These are phyloP conservation scores for Maccullochella peelii DNA, from an alignment of 2,113 vertebrate genomes.

Conservation along the genomic window DNA sequence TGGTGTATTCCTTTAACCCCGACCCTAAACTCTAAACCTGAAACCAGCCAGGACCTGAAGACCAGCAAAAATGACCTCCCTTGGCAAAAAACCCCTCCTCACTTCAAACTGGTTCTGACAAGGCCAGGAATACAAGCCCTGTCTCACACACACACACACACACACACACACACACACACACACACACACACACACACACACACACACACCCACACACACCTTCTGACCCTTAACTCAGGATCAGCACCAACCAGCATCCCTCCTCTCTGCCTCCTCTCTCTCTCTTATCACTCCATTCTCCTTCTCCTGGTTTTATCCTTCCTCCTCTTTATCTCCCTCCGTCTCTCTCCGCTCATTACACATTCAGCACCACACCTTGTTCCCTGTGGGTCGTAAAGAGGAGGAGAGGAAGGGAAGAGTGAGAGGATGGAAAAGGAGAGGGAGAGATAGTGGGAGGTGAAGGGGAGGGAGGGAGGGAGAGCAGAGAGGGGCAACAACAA, in stretches of 20 bases:
- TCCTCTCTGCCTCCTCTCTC: slow-evolving; percentile 38
- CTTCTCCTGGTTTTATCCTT: slow-evolving; percentile 47
- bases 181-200: slow-evolving; percentile 9
- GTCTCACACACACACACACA: background rate
- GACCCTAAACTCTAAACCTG: background rate
- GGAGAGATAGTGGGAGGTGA: slow-evolving; percentile 9
- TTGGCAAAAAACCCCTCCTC: slow-evolving; percentile 26
- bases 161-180: background rate
- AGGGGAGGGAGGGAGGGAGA: slow-evolving; percentile 4
- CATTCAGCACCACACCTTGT: slow-evolving; percentile 88
- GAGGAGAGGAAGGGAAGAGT: slow-evolving; percentile 63
- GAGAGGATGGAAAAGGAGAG: slow-evolving; percentile 31
- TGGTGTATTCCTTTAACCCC: background rate
- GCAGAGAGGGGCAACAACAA: slow-evolving; percentile 31
- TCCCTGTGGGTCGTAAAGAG: slow-evolving; percentile 86
- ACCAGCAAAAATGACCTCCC: slow-evolving; percentile 11
- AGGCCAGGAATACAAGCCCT: slow-evolving; percentile 25
- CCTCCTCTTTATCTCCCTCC: slow-evolving; percentile 44
- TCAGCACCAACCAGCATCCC: slow-evolving; percentile 35
- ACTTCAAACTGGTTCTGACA: slow-evolving; percentile 55
- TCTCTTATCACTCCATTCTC: slow-evolving; percentile 45
- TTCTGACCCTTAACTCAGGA: slow-evolving; percentile 42
- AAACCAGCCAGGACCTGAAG: background rate
- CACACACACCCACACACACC: slow-evolving; percentile 3
- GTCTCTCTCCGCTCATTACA: slow-evolving; percentile 82